Evolutionary conservation across 2,797 vertebrate genomes (phyloP), one percentile per base, ranked within the genome.

Genomic region (Chromis chromis): DNA sequence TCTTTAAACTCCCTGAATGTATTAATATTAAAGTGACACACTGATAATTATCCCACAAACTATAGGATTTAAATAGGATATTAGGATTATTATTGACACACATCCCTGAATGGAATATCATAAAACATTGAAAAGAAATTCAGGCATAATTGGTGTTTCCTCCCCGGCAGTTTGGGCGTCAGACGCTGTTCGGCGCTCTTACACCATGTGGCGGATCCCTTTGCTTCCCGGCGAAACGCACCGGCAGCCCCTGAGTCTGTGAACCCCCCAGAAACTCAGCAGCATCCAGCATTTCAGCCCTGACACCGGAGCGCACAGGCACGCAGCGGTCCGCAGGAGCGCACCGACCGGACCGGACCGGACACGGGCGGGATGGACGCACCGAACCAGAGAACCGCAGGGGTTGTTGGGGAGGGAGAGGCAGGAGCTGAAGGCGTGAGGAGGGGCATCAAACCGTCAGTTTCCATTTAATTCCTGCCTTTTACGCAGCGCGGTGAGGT

Each of bases 401-500:
- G 64, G 54, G 50, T 16, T 27, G 28, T 46, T 12, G 14, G 28
- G 70, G 48, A 14, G 49, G 64, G 60, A 55, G 78, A 74, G 21
- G 56, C 52, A 19, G 78, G 50, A 70, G 74, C 59, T 64, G 77
- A 57, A 53, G 76, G 36, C 65, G 52, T 46, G 63, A 78, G 61
- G 70, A 49, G 16, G 55, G 70, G 17, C 71, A 61, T 16, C 54
- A 12, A 59, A 27, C n/a, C 65, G 56, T 64, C 80, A 64, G 50
- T 70, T 82, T 62, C 55, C 10, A 53, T 83, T 80, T 81, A 71
- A 82, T 60, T 80, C 50, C 60, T 64, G 71, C 59, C 60, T 84
- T 79, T 75, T 83, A 75, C 76, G 70, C 81, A 71, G 82, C 70
- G 82, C 52, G 87, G 79, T 84, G 78, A 78, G 80, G 72, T 46